phyloP scores from a whole-genome alignment of 2,797 vertebrate genomes.

The Sebastes iracundus region DNA sequence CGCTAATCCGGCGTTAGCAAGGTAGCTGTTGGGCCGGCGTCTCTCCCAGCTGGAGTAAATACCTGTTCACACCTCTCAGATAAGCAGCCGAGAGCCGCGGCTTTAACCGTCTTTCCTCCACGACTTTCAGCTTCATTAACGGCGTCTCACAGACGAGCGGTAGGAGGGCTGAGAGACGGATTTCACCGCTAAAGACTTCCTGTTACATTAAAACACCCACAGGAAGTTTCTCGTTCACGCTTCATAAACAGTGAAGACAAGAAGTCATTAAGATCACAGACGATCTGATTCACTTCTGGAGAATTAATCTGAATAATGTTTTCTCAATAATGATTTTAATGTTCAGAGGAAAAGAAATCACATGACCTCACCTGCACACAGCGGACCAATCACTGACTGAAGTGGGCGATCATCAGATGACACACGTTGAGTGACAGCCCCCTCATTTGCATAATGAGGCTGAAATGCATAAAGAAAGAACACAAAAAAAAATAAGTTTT shows the following conservation, averaged over 20 bases:
- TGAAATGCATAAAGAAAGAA: no score
- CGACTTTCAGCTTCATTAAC: constrained; percentile 72
- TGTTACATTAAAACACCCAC: neutral
- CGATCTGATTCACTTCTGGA: neutral
- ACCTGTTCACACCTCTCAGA: constrained; percentile 70
- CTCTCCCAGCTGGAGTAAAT: constrained; percentile 74
- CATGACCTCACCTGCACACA: no score
- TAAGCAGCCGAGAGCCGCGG: constrained; percentile 59
- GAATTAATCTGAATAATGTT: neutral
- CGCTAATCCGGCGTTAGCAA: constrained; percentile 76
- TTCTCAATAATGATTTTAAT: neutral
- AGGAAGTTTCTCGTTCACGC: neutral
- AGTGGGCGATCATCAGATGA: no score
- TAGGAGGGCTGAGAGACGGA: neutral
- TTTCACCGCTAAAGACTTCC: neutral
- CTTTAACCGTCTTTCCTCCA: constrained; percentile 61
- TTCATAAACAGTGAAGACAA: neutral
- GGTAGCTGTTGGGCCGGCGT: constrained; percentile 46
- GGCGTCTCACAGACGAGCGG: constrained; percentile 37
- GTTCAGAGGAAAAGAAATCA: no score
- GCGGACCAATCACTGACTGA: no score
- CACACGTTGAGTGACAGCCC: no score
- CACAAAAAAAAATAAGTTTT: no score
- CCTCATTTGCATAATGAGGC: no score
- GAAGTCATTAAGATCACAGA: neutral